These are phyloP conservation scores for Ceratitis capitata DNA, from an alignment of 1,140 invertebrate genomes.

Conservation along the genomic window DNA sequence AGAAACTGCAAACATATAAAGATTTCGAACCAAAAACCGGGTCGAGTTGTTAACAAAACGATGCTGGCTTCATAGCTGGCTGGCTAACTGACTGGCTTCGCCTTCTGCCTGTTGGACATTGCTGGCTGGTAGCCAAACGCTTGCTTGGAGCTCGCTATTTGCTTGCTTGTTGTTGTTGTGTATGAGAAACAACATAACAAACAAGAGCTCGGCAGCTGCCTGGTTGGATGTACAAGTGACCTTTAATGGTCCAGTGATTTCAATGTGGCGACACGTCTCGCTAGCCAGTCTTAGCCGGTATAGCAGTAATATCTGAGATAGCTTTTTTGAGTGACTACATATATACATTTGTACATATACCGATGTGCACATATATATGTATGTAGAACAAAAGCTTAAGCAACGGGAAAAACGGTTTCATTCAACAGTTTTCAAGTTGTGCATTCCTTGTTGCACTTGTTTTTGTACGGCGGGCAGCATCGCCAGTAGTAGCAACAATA, in stretches of 20 bases:
- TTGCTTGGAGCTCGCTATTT: neutral
- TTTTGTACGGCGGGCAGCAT: neutral
- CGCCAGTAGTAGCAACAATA: neutral
- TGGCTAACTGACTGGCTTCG: neutral
- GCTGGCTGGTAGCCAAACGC: conserved; percentile 1
- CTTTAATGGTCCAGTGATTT: conserved; percentile 64
- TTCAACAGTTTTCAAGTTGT: conserved; percentile 2
- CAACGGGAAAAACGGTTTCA: conserved; percentile 33
- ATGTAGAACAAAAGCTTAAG: conserved; percentile 4
- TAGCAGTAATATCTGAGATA: conserved; percentile 19
- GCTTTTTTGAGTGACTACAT: neutral
- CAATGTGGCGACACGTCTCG: conserved; percentile 28
- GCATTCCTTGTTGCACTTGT: neutral
- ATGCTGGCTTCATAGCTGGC: neutral
- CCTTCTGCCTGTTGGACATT: neutral
- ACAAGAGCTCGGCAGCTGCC: too few species aligned
- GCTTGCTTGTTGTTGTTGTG: neutral
- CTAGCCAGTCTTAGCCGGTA: neutral
- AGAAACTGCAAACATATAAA: too few species aligned
- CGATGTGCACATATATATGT: neutral
- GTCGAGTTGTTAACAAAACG: conserved; percentile 9
- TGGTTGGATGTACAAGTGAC: conserved; percentile 52
- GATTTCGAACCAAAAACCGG: neutral
- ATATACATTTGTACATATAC: neutral
- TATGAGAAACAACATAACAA: conserved; percentile 55